These are phyloP conservation scores for Caenorhabditis angaria DNA, from an alignment of 2,888 invertebrate species.

Conservation along the genomic window DNA sequence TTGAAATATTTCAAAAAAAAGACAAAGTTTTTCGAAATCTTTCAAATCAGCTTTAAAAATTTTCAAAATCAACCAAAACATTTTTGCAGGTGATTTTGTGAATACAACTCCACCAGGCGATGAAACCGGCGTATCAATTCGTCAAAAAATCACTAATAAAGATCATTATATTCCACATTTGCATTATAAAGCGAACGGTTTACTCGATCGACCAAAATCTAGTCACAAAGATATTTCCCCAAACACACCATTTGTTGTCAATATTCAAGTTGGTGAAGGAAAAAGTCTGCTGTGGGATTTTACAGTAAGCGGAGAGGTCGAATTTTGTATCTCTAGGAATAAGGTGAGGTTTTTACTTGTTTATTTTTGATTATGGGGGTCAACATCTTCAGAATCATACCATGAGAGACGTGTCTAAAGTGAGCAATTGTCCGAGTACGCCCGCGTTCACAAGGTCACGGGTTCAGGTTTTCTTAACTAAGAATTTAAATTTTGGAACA, in stretches of 20 bases:
- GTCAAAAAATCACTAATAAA: slow-evolving; percentile 47
- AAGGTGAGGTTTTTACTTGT: slow-evolving; percentile 30
- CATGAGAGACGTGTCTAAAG: no score
- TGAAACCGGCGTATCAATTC: slow-evolving; percentile 52
- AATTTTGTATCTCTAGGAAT: slow-evolving; percentile 50
- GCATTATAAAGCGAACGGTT: slow-evolving; percentile 43
- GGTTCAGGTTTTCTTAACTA: no score
- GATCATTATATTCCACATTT: slow-evolving; percentile 52
- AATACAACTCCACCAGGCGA: slow-evolving; percentile 50
- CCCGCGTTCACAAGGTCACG: no score
- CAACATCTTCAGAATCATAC: no score
- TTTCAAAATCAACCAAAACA: not conserved
- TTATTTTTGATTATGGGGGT: no score
- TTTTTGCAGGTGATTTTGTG: slow-evolving; percentile 47
- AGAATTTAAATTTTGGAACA: no score
- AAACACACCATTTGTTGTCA: slow-evolving; percentile 40
- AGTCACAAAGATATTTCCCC: slow-evolving; percentile 54
- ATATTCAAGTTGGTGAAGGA: slow-evolving; percentile 45
- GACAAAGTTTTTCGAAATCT: not conserved
- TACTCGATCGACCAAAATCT: slow-evolving; percentile 47
- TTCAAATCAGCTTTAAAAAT: not conserved
- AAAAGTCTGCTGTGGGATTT: slow-evolving; percentile 58
- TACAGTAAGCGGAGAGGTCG: slow-evolving; percentile 50
- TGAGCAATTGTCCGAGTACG: no score
- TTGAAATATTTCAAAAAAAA: not conserved